These are phyloP conservation scores for Rhyacophila evoluta DNA, from an alignment of 2,888 invertebrate genomes.

Conservation along the genomic window DNA sequence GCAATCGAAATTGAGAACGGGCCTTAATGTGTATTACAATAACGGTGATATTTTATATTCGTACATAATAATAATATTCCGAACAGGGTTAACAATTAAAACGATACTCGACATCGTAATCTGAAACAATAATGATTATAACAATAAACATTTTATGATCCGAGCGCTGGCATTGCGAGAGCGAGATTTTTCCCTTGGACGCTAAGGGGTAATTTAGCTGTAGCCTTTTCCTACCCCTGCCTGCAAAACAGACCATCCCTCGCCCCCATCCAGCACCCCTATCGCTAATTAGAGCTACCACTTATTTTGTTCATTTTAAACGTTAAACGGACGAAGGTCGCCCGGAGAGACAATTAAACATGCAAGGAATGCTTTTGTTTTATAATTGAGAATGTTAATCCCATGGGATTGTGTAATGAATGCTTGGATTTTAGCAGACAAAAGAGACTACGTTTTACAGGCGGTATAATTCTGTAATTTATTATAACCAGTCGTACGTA, in stretches of 20 bases:
- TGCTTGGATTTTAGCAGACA: slow-evolving; percentile 34
- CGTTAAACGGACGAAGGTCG: slow-evolving; percentile 47
- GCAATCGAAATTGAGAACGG: too few species aligned
- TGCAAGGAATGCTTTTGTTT: slow-evolving; percentile 53
- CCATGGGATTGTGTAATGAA: slow-evolving; percentile 31
- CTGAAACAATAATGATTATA: slow-evolving; percentile 38
- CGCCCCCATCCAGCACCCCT: slow-evolving; percentile 30
- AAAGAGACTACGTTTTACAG: background rate
- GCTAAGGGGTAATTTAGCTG: slow-evolving; percentile 28
- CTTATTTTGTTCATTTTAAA: slow-evolving; percentile 54
- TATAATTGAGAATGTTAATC: slow-evolving; percentile 54
- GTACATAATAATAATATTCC: background rate
- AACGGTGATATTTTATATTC: background rate
- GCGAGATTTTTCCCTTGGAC: slow-evolving; percentile 44
- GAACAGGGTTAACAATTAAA: slow-evolving; percentile 34
- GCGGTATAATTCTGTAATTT: slow-evolving; percentile 26
- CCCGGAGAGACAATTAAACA: slow-evolving; percentile 49
- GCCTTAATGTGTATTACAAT: too few species aligned
- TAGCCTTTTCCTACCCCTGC: slow-evolving; percentile 32
- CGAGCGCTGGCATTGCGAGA: slow-evolving; percentile 31
- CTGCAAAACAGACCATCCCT: slow-evolving; percentile 20
- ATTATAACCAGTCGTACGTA: background rate
- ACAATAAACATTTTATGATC: slow-evolving; percentile 43
- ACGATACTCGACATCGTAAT: slow-evolving; percentile 38
- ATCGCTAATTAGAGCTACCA: slow-evolving; percentile 50